Conservation (phyloP, 2,113 vertebrate species). For the Festucalex cinctus region DNA sequence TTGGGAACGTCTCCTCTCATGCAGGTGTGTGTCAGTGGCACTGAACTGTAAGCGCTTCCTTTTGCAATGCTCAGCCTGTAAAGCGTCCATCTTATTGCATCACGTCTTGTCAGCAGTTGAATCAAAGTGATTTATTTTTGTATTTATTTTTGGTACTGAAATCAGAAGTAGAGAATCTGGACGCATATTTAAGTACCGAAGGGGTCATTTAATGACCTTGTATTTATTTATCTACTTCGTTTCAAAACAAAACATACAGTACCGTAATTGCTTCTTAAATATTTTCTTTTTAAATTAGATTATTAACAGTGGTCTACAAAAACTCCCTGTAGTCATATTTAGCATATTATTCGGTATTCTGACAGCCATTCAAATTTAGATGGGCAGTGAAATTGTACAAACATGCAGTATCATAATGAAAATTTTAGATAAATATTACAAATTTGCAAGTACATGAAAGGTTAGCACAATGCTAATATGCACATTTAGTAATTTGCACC, state of each 20-base stretch:
- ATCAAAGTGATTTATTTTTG: neutral
- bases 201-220: neutral
- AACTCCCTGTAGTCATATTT: too few species aligned
- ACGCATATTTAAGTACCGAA: neutral
- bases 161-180: neutral
- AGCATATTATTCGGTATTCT: too few species aligned
- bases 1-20: constrained; percentile 27
- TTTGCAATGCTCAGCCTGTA: constrained; percentile 42
- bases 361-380: too few species aligned
- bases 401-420: too few species aligned
- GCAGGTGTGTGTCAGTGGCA: constrained; percentile 13
- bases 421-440: too few species aligned
- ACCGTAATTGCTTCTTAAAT: neutral
- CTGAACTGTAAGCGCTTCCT: constrained; percentile 4
- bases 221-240: neutral
- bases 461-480: too few species aligned
- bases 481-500: neutral
- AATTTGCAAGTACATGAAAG: too few species aligned
- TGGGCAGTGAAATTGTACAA: too few species aligned
- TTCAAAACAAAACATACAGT: too few species aligned
- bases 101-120: neutral
- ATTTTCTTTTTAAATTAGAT: too few species aligned
- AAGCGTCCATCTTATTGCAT: constrained; percentile 30
- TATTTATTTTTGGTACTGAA: neutral
- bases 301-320: too few species aligned